Evolutionary conservation across 2,797 vertebrate species (phyloP).

Genomic region (Sebastes hubbsi): DNA sequence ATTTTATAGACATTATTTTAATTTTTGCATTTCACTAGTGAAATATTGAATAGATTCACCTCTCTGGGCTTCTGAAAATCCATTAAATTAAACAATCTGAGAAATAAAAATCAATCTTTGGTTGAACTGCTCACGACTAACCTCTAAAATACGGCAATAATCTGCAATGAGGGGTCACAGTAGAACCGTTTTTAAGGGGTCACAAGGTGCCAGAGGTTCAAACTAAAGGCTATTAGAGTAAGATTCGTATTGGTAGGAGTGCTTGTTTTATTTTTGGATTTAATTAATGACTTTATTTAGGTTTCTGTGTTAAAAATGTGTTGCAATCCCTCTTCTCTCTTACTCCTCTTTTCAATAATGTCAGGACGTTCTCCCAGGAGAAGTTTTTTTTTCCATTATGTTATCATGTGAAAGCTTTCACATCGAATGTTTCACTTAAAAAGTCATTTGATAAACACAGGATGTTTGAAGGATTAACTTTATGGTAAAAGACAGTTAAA

Average conservation of each 20-base stretch:
- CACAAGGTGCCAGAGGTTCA: neutral
- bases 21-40: neutral
- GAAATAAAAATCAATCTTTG: neutral
- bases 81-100: neutral
- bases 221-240: neutral
- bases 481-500: neutral
- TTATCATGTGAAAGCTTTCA: neutral
- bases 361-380: neutral
- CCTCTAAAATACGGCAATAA: neutral
- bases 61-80: neutral
- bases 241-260: neutral
- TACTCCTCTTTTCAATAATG: neutral
- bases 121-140: neutral
- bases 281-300: neutral
- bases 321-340: neutral
- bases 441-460: neutral
- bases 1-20: neutral
- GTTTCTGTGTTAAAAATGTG: neutral
- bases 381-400: neutral
- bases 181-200: neutral
- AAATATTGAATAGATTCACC: neutral
- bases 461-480: neutral
- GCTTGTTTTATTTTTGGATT: neutral
- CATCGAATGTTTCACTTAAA: neutral
- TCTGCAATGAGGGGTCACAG: neutral